These are phyloP conservation scores for Oenanthe oenanthe DNA, from an alignment of 2,113 vertebrate species.

Conservation along the genomic window DNA sequence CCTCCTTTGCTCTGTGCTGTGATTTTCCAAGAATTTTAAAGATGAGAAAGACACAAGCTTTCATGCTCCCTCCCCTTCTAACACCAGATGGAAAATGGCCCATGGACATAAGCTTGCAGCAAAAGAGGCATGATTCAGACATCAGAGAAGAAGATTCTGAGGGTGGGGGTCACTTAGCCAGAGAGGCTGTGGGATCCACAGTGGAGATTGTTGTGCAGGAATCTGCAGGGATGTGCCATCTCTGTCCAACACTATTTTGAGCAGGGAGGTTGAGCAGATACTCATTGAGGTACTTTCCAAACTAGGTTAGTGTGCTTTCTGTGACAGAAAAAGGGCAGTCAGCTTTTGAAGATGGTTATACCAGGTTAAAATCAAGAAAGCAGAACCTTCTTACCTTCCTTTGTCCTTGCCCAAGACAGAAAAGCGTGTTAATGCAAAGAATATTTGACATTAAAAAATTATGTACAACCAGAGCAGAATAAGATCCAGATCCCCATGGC, in stretches of 20 bases:
- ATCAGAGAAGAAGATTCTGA: neutral
- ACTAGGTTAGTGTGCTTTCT: slow-evolving; percentile 48
- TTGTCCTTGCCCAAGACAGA: slow-evolving; percentile 3
- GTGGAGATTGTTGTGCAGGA: neutral
- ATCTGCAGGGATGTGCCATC: neutral
- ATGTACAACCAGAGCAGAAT: slow-evolving; percentile 42
- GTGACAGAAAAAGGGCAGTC: neutral
- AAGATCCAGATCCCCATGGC: slow-evolving; percentile 45
- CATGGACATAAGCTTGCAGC: neutral
- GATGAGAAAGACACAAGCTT: neutral
- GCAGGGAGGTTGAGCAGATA: neutral
- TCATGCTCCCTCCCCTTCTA: neutral
- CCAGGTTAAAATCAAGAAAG: slow-evolving; percentile 42
- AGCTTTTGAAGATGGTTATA: neutral
- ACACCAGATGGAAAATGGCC: neutral
- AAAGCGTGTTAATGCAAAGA: slow-evolving; percentile 58
- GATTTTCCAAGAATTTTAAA: neutral
- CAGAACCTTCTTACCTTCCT: slow-evolving; percentile 25
- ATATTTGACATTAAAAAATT: slow-evolving; percentile 65
- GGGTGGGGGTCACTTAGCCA: neutral
- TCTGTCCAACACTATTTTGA: neutral
- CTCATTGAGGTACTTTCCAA: neutral
- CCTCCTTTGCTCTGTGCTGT: neutral
- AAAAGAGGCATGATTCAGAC: neutral
- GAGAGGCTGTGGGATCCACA: neutral